These are phyloP conservation scores for Halyomorpha halys DNA, from an alignment of 1,140 invertebrate genomes.

Conservation along the genomic window DNA sequence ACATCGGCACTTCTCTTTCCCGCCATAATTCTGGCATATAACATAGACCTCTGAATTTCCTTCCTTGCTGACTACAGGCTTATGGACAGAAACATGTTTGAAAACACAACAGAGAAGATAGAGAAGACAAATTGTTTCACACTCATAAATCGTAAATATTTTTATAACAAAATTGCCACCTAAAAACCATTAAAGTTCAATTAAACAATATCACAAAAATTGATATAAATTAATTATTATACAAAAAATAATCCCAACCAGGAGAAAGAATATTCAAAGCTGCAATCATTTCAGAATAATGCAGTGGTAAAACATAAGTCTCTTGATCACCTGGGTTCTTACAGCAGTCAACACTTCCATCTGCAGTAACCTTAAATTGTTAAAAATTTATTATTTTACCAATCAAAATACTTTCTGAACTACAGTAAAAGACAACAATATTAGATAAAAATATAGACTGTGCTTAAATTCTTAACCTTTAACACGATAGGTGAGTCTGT, in stretches of 20 bases:
- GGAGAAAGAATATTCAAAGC: constrained; percentile 58
- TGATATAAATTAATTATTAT: background rate
- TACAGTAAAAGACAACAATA: no score
- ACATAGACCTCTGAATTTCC: constrained; percentile 92
- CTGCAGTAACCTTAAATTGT: constrained; percentile 64
- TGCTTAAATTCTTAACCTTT: no score
- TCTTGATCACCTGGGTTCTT: constrained; percentile 79
- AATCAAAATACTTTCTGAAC: no score
- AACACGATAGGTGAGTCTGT: no score
- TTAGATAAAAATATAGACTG: no score
- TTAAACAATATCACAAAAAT: background rate
- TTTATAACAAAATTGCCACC: constrained; percentile 80
- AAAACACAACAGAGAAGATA: constrained; percentile 72
- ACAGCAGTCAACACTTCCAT: constrained; percentile 85
- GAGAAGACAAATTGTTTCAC: constrained; percentile 62
- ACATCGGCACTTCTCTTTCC: constrained; percentile 32
- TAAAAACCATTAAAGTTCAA: constrained; percentile 34
- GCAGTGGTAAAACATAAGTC: constrained; percentile 56
- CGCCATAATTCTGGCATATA: constrained; percentile 58
- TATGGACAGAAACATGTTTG: constrained; percentile 59
- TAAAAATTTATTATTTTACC: no score
- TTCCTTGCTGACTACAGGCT: constrained; percentile 82
- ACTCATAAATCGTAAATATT: constrained; percentile 85
- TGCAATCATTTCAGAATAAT: constrained; percentile 70
- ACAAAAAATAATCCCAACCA: constrained; percentile 35